Evolutionary conservation across 2,797 vertebrate species (phyloP), one percentile per base, ranked within the genome.

Genomic region (Sardinella longiceps): DNA sequence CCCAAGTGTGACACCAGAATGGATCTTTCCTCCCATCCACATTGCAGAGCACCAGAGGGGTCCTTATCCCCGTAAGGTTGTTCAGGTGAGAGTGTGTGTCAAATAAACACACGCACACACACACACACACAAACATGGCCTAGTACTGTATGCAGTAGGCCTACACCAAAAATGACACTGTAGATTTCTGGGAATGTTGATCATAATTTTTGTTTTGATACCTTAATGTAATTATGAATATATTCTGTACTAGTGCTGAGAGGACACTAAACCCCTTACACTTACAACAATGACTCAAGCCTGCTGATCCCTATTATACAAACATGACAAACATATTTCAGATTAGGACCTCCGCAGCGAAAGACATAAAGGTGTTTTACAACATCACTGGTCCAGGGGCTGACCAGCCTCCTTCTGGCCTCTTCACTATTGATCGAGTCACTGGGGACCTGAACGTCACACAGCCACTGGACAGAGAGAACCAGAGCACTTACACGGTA

Each of bases 321-420:
- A n/a, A n/a, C n/a, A n/a, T 85, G 11, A 6, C 53, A 28, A 74
- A 80, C 56, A 28, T 63, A 9, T 5, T 81, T 15, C 82, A 95
- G 95, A 95, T 97, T 88, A 95, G 95, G 85, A 97, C 96, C 23
- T 93, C 83, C 88, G 87, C 89, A 30, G 94, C 94, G 51, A 91
- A 60, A 84, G 0, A 51, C 0, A 90, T 87, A 80, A 93, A 80
- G 82, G 86, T 98, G 28, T 88, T 48, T 84, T 98, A 98, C 89
- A 96, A 93, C 87, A 96, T 99, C 90, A 95, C 93, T 0, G 97
- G 97, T 33, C 95, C 95, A 23, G 98, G 97, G 50, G 97, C 96
- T 0, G 93, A 96, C 10, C 18, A 84, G 0, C 88, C 88, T 0
- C 97, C 97, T 0, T 6, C 83, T 1, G 90, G 86, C 0, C 14